These are phyloP conservation scores for Phoenicopterus ruber DNA, from an alignment of 2,113 vertebrate genomes.

Conservation along the genomic window DNA sequence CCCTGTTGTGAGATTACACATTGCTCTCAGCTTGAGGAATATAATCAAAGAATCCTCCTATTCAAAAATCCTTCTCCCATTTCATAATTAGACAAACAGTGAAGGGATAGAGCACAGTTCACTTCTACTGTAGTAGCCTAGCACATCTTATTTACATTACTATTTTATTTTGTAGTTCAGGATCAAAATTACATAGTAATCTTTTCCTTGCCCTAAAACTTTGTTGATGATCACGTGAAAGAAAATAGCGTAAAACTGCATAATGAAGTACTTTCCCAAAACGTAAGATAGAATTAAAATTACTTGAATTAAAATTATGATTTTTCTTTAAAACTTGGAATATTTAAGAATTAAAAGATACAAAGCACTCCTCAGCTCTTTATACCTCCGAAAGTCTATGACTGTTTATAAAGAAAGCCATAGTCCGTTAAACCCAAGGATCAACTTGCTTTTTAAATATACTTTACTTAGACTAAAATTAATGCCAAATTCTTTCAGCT, in stretches of 20 bases:
- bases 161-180: not conserved
- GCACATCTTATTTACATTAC: not conserved
- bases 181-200: not conserved
- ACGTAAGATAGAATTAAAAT: not conserved
- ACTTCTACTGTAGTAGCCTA: not conserved
- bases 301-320: not conserved
- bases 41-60: not conserved
- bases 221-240: not conserved
- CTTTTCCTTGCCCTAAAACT: not conserved
- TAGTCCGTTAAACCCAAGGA: not conserved
- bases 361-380: not conserved
- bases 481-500: not conserved
- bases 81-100: not conserved
- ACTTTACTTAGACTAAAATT: not conserved
- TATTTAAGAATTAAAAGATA: not conserved
- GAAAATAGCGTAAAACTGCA: not conserved
- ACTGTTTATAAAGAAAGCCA: not conserved
- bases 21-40: not conserved
- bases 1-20: not conserved
- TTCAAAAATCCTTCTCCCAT: not conserved
- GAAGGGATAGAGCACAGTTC: not conserved
- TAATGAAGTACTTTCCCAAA: not conserved
- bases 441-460: not conserved
- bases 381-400: not conserved
- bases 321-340: not conserved